These are phyloP conservation scores for Notolepis coatsorum DNA, from an alignment of 2,797 vertebrate genomes.

Conservation along the genomic window DNA sequence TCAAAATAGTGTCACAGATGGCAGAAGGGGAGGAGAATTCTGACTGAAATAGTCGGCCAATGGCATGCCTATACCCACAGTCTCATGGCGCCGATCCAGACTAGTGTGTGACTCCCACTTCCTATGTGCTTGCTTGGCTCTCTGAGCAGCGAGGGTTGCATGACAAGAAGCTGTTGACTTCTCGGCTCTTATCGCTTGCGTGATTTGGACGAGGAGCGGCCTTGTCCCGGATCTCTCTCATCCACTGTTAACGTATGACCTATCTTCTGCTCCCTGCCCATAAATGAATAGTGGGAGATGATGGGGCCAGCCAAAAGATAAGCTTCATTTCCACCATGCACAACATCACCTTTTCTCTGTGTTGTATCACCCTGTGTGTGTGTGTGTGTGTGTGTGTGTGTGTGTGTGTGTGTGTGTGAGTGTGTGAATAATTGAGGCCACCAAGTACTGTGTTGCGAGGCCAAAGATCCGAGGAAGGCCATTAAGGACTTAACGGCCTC, in stretches of 20 bases:
- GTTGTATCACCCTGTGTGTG: constrained; percentile 32
- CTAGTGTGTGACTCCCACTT: constrained; percentile 48
- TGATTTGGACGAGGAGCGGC: constrained; percentile 39
- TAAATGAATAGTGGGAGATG: constrained; percentile 69
- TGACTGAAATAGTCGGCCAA: no score
- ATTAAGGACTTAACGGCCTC: constrained; percentile 64
- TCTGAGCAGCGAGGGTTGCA: constrained; percentile 66
- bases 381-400: constrained; percentile 22
- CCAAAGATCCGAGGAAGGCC: constrained; percentile 55
- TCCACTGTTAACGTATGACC: constrained; percentile 54
- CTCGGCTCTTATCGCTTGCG: constrained; percentile 61
- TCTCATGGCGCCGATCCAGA: no score
- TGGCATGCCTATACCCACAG: no score
- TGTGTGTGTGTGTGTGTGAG: constrained; percentile 1
- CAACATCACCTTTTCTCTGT: constrained; percentile 44
- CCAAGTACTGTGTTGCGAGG: constrained; percentile 53
- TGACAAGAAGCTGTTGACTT: constrained; percentile 73
- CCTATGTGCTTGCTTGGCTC: constrained; percentile 45
- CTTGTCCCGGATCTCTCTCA: constrained; percentile 43
- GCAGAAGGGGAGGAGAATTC: no score
- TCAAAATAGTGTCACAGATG: no score
- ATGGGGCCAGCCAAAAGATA: constrained; percentile 58
- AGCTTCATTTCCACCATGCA: constrained; percentile 56
- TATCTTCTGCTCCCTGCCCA: constrained; percentile 57
- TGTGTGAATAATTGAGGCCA: constrained; percentile 23